Conservation (phyloP, 2,113 vertebrate species). For the Scophthalmus maximus region DNA sequence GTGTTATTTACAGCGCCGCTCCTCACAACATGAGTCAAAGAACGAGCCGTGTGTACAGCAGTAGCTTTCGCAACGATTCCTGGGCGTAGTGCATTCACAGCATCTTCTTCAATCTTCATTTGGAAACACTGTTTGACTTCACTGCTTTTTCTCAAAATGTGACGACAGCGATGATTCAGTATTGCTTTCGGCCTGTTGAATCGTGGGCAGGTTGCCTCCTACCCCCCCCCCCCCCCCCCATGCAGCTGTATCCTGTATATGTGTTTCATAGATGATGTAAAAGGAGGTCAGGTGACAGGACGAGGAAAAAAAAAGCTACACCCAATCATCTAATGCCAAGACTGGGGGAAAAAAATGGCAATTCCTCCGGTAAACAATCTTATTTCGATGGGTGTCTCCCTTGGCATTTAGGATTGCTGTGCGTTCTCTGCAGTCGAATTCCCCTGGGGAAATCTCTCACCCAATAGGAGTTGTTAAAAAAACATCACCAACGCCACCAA, state of each 20-base stretch:
- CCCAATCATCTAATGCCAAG: conserved; percentile 44
- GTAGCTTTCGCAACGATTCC: conserved; percentile 18
- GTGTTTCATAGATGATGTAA: conserved; percentile 33
- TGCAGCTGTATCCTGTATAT: conserved; percentile 38
- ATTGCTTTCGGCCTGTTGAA: conserved; percentile 59
- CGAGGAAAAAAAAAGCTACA: conserved; percentile 55
- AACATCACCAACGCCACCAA: neutral
- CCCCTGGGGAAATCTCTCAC: conserved; percentile 15
- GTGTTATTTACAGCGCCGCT: conserved; percentile 53
- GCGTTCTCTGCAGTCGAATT: conserved; percentile 19
- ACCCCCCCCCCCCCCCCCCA: conserved; percentile 1
- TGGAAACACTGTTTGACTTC: conserved; percentile 75
- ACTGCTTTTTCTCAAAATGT: conserved; percentile 26
- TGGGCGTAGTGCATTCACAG: conserved; percentile 5
- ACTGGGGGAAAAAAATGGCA: neutral
- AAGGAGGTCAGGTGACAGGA: conserved; percentile 17
- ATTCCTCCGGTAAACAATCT: conserved; percentile 7
- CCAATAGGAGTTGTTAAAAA: conserved; percentile 27
- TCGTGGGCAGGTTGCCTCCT: conserved; percentile 6
- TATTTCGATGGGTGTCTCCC: conserved; percentile 22
- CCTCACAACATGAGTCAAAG: conserved; percentile 19
- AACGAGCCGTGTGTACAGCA: no score
- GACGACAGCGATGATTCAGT: conserved; percentile 51
- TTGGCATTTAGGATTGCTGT: conserved; percentile 33
- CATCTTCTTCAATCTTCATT: conserved; percentile 14